Evolutionary conservation across 1,140 invertebrate species (phyloP).

Genomic region (Streblospio benedicti): DNA sequence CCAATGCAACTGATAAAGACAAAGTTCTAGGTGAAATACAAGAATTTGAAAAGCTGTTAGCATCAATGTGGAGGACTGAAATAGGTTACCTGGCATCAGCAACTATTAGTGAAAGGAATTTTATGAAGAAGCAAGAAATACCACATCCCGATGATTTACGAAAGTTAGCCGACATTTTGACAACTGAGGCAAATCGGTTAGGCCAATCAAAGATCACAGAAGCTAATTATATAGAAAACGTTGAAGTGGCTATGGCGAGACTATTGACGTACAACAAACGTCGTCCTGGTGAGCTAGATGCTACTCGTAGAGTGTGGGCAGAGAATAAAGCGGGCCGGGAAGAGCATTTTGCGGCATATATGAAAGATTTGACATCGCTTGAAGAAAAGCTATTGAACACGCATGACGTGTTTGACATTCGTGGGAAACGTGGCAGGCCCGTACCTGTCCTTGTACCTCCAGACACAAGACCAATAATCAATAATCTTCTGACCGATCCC

Average conservation of each 20-base stretch:
- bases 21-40: too few species aligned
- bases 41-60: too few species aligned
- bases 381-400: not conserved
- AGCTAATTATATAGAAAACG: not conserved
- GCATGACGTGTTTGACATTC: not conserved
- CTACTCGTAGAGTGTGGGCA: not conserved
- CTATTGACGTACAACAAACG: not conserved
- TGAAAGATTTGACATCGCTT: not conserved
- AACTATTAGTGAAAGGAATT: too few species aligned
- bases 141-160: too few species aligned
- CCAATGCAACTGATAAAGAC: too few species aligned
- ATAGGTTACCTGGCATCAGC: too few species aligned
- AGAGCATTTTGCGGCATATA: not conserved
- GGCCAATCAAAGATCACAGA: too few species aligned
- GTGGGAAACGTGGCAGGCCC: conserved; percentile 2
- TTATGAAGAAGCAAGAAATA: too few species aligned
- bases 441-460: not conserved
- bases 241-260: not conserved
- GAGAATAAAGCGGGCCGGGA: too few species aligned
- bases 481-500: not conserved
- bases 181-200: too few species aligned
- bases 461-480: not conserved
- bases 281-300: not conserved
- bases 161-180: too few species aligned
- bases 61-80: too few species aligned